These are phyloP conservation scores for Spisula solida DNA, from an alignment of 2,888 invertebrate species.

Conservation along the genomic window DNA sequence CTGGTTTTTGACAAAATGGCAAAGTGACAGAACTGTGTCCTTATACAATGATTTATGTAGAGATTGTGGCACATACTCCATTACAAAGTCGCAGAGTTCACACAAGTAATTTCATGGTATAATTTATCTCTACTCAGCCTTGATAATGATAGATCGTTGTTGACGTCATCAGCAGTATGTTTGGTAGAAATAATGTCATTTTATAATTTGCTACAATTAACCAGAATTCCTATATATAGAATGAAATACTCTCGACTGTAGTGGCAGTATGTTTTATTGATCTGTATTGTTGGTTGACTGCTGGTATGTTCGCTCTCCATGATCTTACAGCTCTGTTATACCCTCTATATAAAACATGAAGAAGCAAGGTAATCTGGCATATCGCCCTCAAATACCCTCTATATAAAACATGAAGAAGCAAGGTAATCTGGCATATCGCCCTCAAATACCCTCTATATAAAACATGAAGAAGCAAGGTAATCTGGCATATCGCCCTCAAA, in stretches of 20 bases:
- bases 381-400: too few relatives aligned
- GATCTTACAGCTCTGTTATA: too few relatives aligned
- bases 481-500: too few relatives aligned
- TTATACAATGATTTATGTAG: not conserved
- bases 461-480: too few relatives aligned
- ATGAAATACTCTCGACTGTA: not conserved
- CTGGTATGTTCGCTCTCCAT: not conserved
- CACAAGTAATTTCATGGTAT: not conserved
- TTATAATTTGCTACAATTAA: conserved; percentile 7
- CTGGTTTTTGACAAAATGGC: not conserved
- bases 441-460: too few relatives aligned
- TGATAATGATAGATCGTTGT: conserved; percentile 12
- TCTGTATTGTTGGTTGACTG: not conserved
- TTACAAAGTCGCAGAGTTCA: not conserved
- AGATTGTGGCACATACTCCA: not conserved
- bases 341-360: too few relatives aligned
- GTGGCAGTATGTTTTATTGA: not conserved
- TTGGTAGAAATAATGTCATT: conserved; percentile 12
- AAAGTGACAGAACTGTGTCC: not conserved
- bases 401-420: too few relatives aligned
- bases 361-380: too few relatives aligned
- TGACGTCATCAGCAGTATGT: conserved; percentile 13
- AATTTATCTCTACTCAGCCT: not conserved
- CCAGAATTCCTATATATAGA: not conserved
- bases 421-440: too few relatives aligned